Evolutionary conservation across 1,140 invertebrate genomes (phyloP).

Genomic region (Dendrolimus punctatus): DNA sequence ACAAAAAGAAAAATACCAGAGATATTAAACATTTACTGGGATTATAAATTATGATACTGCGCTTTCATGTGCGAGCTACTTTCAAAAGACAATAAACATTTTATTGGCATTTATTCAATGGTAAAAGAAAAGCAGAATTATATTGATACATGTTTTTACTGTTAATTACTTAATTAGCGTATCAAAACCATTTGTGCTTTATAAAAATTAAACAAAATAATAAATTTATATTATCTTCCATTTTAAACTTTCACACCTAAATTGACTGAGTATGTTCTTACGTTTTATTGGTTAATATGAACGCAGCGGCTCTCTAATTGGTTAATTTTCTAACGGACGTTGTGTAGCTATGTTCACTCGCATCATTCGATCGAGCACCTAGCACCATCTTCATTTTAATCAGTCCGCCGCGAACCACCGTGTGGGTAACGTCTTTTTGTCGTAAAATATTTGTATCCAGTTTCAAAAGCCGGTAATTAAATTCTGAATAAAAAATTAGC

Average conservation of each 20-base stretch:
- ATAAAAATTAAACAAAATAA: too few relatives aligned
- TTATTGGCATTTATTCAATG: too few relatives aligned
- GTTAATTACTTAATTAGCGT: constrained; percentile 22
- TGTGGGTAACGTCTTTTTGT: constrained; percentile 34
- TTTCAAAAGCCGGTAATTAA: constrained; percentile 27
- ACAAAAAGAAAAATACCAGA: too few relatives aligned
- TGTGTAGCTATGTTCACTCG: constrained; percentile 44
- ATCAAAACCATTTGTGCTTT: too few relatives aligned
- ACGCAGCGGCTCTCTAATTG: constrained; percentile 27
- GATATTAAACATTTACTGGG: too few relatives aligned
- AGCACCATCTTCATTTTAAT: constrained; percentile 48
- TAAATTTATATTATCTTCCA: too few relatives aligned
- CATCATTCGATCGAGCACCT: constrained; percentile 29
- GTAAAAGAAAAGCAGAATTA: too few relatives aligned
- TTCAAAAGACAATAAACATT: too few relatives aligned
- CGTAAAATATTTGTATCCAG: constrained; percentile 21
- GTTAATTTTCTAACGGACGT: constrained; percentile 28
- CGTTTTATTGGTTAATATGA: constrained; percentile 27
- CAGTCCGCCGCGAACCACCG: constrained; percentile 56
- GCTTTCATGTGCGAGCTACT: too few relatives aligned
- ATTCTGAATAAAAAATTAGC: constrained; percentile 19
- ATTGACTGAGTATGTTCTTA: constrained; percentile 17
- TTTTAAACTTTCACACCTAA: constrained; percentile 56
- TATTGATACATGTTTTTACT: constrained; percentile 1
- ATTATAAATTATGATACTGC: too few relatives aligned